Conservation (phyloP, 2,888 invertebrate genomes). For the Ichneumoninae sp. region DNA sequence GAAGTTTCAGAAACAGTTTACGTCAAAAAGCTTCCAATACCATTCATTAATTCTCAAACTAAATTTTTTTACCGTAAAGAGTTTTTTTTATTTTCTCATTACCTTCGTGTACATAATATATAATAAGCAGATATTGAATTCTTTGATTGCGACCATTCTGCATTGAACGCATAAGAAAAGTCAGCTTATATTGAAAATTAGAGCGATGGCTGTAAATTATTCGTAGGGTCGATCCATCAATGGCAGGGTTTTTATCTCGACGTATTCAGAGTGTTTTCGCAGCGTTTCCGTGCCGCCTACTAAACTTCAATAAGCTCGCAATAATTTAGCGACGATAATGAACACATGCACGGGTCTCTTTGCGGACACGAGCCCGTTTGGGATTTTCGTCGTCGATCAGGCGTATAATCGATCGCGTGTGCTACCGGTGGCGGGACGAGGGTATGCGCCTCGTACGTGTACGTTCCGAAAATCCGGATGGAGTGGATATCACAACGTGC, state of each 20-base stretch:
- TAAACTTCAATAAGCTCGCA: not conserved
- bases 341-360: conserved; percentile 18
- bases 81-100: too few species aligned
- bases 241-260: not conserved
- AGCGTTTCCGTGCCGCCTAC: not conserved
- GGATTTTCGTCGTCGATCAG: conserved; percentile 62
- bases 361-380: conserved; percentile 22
- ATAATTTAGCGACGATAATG: conserved; percentile 21
- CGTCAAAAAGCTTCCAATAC: too few species aligned
- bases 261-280: not conserved
- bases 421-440: conserved; percentile 26
- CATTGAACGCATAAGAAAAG: too few species aligned
- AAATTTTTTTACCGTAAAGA: too few species aligned
- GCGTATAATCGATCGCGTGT: conserved; percentile 66
- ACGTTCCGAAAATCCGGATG: conserved; percentile 63
- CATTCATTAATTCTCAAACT: too few species aligned
- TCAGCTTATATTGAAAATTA: too few species aligned
- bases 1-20: too few species aligned
- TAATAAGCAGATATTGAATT: too few species aligned
- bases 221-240: not conserved
- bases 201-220: too few species aligned
- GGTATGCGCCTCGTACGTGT: conserved; percentile 32
- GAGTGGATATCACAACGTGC: conserved; percentile 68
- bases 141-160: too few species aligned
- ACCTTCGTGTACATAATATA: too few species aligned